Evolutionary conservation across 2,888 invertebrate species (phyloP).

Genomic region (Andrena praecox): DNA sequence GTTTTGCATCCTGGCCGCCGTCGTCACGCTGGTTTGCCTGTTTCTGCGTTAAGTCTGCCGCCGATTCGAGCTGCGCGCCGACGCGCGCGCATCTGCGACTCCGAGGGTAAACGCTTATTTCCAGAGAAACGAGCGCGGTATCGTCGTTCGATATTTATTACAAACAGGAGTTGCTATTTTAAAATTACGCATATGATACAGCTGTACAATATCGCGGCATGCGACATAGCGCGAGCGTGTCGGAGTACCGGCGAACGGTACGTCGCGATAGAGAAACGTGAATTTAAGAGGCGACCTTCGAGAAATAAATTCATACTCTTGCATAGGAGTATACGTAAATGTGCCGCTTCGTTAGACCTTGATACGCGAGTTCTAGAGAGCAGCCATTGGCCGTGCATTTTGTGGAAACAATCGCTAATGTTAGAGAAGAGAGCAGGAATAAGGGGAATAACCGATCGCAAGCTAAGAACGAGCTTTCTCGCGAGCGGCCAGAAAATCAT

Average conservation of each 20-base stretch:
- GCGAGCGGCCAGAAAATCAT: not conserved
- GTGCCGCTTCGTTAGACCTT: not conserved
- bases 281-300: too few relatives aligned
- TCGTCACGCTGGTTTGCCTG: slow-evolving; percentile 50
- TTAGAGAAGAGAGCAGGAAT: not conserved
- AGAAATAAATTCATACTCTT: slow-evolving; percentile 13
- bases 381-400: not conserved
- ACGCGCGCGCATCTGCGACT: not conserved
- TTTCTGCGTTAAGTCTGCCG: not conserved
- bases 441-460: not conserved
- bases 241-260: slow-evolving; percentile 10
- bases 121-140: not conserved
- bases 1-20: slow-evolving; percentile 86
- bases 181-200: slow-evolving; percentile 46
- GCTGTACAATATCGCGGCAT: slow-evolving; percentile 16
- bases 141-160: slow-evolving; percentile 22
- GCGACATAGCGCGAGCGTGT: slow-evolving; percentile 1
- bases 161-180: slow-evolving; percentile 1
- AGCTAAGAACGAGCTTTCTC: not conserved
- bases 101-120: not conserved
- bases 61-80: too few relatives aligned
- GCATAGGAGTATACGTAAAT: not conserved
- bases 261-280: not conserved
- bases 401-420: not conserved
- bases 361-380: not conserved